phyloP scores from a whole-genome alignment of 1,140 invertebrate species.

The Acyrthosiphon pisum region DNA sequence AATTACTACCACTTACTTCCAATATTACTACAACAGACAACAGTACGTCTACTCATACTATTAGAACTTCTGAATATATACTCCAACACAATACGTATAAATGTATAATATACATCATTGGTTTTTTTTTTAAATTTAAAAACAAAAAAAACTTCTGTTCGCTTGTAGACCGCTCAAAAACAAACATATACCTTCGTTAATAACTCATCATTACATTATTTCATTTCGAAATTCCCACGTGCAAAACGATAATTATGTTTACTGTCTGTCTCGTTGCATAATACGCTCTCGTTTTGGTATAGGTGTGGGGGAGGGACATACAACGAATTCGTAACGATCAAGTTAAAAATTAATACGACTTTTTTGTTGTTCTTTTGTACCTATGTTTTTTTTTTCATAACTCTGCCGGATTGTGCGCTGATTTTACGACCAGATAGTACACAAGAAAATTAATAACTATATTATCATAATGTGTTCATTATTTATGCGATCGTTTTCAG shows the following conservation, averaged over 20 bases:
- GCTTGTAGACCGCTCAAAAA: background rate
- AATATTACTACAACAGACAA: too few species aligned
- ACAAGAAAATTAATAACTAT: slow-evolving; percentile 15
- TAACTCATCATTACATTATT: slow-evolving; percentile 19
- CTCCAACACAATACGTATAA: too few species aligned
- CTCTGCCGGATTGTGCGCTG: background rate
- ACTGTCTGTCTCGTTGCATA: background rate
- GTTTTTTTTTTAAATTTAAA: background rate
- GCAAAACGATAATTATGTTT: background rate
- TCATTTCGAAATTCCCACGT: background rate
- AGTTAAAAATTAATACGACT: slow-evolving; percentile 18
- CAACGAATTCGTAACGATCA: background rate
- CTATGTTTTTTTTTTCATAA: background rate
- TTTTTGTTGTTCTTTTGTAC: background rate
- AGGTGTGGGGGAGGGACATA: background rate
- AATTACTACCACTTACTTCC: background rate
- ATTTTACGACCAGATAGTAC: background rate
- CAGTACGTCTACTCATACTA: background rate
- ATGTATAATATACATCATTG: background rate
- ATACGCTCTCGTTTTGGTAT: background rate
- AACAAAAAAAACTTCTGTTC: background rate
- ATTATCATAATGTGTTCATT: background rate
- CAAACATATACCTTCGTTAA: background rate
- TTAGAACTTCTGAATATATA: background rate
- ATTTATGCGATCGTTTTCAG: background rate